Evolutionary conservation across 2,797 vertebrate genomes (phyloP), one percentile per base, ranked within the genome.

Genomic region (Pseudomugil gertrudae): DNA sequence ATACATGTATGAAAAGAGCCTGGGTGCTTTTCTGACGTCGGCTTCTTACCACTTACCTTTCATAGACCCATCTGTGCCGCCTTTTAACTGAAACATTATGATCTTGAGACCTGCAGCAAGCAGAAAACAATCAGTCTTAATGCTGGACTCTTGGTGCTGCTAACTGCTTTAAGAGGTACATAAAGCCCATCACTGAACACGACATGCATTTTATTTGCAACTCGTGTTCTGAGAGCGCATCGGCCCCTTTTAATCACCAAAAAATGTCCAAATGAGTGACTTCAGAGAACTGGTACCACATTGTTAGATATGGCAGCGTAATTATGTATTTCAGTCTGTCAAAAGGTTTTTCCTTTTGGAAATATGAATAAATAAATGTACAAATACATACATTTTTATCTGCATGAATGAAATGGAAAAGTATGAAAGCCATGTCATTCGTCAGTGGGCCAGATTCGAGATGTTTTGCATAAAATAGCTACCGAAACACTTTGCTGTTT

Each of bases 11-110:
- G 47, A 35, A 69, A 33, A 19, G 8, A 26, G 4, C 30, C 36
- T 32, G 6, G 8, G 29, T 24, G 23, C 23, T 26, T 62, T 30
- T n/a, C 48, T 57, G 51, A 36, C 29, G 1, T 19, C 48, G 57
- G 57, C 75, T 71, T 64, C 35, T 78, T 78, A 76, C 59, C 67
- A 51, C 63, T 45, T 17, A 2, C 4, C 4, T 54, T 29, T 27
- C 10, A 23, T 55, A 59, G 51, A n/a, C 3, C 17, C 68, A 43
- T 48, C 45, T 36, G 57, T 76, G 63, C 4, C 59, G 68, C 48
- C 9, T 74, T 76, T 68, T 10, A 17, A n/a, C 13, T 51, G 53
- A 65, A 47, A 50, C 48, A 48, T 40, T 13, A 2, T 29, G 23
- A 66, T 47, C 32, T 60, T 76, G 68, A 56, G 32, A 47, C 50